Evolutionary conservation across 2,797 vertebrate species (phyloP), one percentile per base, ranked within the genome.

Genomic region (Enteromius viviparus): DNA sequence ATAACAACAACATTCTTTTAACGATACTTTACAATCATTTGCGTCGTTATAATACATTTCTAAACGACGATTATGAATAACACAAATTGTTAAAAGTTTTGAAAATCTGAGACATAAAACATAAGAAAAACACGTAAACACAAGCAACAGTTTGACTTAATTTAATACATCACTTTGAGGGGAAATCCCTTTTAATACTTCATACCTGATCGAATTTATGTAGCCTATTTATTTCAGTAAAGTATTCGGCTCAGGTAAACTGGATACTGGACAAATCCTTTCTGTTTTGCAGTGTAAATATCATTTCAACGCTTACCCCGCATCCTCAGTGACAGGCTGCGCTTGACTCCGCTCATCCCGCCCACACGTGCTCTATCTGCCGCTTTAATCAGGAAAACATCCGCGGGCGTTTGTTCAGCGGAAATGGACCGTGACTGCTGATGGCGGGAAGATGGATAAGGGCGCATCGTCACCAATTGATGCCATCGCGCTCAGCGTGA

Each of bases 381-480:
- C 88, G 76, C 79, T 92, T 88, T 90, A 89, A 93, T 94, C 92
- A 92, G 76, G 76, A 88, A 89, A 90, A 91, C 90, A 89, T 87
- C 82, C 86, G 79, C 4, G 76, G 74, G 85, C 86, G 87, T 91
- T 91, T 91, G 89, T 89, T 87, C 82, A 91, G 76, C 83, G 92
- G 89, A 92, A 92, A 92, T 90, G 91, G 88, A 90, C 90, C 90
- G 76, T 88, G 89, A 87, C 85, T 21, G 84, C 84, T 72, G 85
- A 89, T 90, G 85, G 77, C 85, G 86, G 89, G 77, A 78, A 88
- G 82, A 85, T 64, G 83, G 87, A 74, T 85, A 66, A 81, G 82
- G 60, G 64, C 88, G 82, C 84, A 85, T 88, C 89, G 84, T 90
- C 90, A 83, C 82, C 76, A 78, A 80, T 60, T 40, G 79, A 88